A percentile compares a stretch with the other conserved stretches of the same genome.
phyloP scores from a whole-genome alignment of 2,797 vertebrate genomes.

The Harpagifer antarcticus region DNA sequence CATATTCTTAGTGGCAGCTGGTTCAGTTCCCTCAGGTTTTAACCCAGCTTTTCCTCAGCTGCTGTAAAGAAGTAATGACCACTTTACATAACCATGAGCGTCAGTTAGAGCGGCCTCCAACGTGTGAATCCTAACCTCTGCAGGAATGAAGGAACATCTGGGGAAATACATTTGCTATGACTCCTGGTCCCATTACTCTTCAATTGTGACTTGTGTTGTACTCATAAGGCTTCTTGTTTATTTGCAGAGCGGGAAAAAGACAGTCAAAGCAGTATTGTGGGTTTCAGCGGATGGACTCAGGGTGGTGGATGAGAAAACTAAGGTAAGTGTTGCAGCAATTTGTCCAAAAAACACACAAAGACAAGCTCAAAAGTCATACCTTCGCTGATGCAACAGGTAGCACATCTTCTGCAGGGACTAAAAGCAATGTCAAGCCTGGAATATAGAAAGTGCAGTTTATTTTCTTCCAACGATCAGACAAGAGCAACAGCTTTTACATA shows the following conservation, averaged over 20 bases:
- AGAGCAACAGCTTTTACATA: too few relatives aligned
- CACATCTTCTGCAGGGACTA: too few relatives aligned
- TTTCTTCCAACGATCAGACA: too few relatives aligned
- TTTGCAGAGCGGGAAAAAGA: conserved; percentile 91
- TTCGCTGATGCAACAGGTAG: too few relatives aligned
- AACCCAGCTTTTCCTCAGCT: conserved; percentile 32
- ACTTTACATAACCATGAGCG: conserved; percentile 17
- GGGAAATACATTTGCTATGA: not conserved
- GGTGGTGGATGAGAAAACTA: conserved; percentile 95
- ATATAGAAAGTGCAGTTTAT: too few relatives aligned
- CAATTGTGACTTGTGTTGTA: not conserved
- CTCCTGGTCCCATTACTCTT: not conserved
- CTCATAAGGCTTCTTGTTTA: not conserved
- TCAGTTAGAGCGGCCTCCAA: not conserved
- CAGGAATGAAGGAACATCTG: not conserved
- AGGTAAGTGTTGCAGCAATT: conserved; percentile 79
- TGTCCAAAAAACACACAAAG: too few relatives aligned
- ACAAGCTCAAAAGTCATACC: too few relatives aligned
- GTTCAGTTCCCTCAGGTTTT: conserved; percentile 30
- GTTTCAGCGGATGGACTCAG: conserved; percentile 93
- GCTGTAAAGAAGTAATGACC: conserved; percentile 26
- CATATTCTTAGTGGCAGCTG: conserved; percentile 50
- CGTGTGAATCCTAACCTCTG: not conserved
- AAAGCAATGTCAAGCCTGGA: too few relatives aligned
- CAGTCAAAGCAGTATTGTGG: conserved; percentile 92